Conservation (phyloP, 2,113 vertebrate species). For the Pollimyrus isidori region DNA sequence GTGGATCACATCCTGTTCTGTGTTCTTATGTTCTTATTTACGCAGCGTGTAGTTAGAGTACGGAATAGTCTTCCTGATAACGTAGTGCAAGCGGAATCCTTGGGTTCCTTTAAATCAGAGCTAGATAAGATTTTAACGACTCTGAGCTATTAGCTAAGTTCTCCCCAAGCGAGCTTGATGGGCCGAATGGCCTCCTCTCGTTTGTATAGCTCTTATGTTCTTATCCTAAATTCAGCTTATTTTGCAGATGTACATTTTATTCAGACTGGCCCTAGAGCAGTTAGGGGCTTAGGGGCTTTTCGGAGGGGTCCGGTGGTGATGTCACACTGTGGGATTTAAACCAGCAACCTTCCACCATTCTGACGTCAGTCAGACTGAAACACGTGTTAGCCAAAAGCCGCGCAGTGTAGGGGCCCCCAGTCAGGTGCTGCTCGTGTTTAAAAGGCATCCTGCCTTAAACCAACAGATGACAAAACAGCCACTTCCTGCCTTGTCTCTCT, state of each 20-base stretch:
- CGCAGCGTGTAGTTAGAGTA: too few species aligned
- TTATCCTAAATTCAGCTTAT: neutral
- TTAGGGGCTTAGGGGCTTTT: neutral
- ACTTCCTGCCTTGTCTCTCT: neutral
- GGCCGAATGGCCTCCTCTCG: too few species aligned
- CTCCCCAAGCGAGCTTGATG: too few species aligned
- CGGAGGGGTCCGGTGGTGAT: neutral
- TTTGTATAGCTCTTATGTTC: too few species aligned
- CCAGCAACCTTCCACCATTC: neutral
- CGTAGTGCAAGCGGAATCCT: too few species aligned
- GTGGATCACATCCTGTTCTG: neutral
- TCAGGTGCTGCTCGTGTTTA: neutral
- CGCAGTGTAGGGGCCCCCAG: neutral
- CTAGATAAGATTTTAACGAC: too few species aligned
- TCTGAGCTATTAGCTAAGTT: too few species aligned
- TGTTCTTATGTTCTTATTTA: too few species aligned
- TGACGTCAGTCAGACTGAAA: neutral
- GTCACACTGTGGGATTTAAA: neutral
- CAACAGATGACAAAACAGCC: neutral
- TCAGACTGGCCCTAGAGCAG: neutral
- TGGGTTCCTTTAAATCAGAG: too few species aligned
- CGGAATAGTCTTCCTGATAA: too few species aligned
- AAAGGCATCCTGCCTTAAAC: neutral
- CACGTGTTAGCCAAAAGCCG: neutral
- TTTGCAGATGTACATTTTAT: neutral